Evolutionary conservation across 2,888 invertebrate species (phyloP), one percentile per base, ranked within the genome.

Genomic region (Himalopsyche tibetana): DNA sequence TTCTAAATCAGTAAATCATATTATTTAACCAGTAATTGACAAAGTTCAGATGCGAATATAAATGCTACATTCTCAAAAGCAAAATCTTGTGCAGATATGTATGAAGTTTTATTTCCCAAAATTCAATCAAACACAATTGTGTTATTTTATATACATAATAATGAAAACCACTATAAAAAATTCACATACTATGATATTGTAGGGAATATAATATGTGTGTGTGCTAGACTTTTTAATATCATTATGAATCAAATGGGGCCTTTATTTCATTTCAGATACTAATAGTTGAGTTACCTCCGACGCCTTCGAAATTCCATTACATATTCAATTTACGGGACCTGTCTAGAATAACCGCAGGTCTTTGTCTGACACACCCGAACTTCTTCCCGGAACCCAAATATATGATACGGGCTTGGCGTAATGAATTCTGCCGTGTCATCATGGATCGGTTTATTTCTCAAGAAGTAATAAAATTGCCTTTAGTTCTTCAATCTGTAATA

Each of bases 261-360:
- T 45, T 8, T 9, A 45, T 45, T 82, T 51, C 80, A 86, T 89
- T 90, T 40, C 90, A 96, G 96, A 93, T 94, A 89, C 94, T 97
- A 69, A 95, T 96, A 87, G 93, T 94, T 36, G 96, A 97, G 88
- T 92, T 98, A 84, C 97, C 98, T 0, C 98, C 98, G 2, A 98
- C 98, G 0, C 98, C 98, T 0, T 96, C 96, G 6, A 98, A 97
- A 91, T 98, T 98, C 92, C 98, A 98, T 92, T 98, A 98, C 92
- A 97, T 98, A 89, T 98, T 98, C 93, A 98, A 98, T 92, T 94
- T 98, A 91, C 95, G 98, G 80, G 98, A 98, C 92, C 92, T 98
- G 89, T 98, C 98, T 0, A 94, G 98, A 85, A 95, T 98, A 88
- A 95, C 95, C 89, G 96, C 96, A 17, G 98, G 98, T 0, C 91